Evolutionary conservation across 2,888 invertebrate genomes (phyloP), one percentile per base, ranked within the genome.

Genomic region (Gibbula magus): DNA sequence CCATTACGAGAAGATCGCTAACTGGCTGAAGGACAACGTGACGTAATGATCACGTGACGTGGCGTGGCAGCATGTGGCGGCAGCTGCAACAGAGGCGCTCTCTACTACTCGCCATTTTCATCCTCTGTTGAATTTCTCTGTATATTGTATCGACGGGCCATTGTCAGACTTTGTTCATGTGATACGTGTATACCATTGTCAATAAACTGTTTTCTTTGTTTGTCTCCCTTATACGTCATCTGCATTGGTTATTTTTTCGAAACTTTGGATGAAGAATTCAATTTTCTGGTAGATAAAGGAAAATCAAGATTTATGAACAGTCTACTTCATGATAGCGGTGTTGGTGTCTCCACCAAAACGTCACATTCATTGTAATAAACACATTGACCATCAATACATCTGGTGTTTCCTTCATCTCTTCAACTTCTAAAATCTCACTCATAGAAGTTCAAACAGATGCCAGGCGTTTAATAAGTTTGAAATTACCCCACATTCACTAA

Each of bases 1-100:
- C 35, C 89, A 91, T 79, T 89, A 91, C 76, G 83, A 87, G 2
- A 85, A 88, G 10, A 92, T 92, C n/a, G 77, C 85, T n/a, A 74
- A 82, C 20, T 92, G 91, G 92, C 81, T 91, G 70, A 81, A 87
- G n/a, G 67, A 84, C 25, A 78, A 81, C 39, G 66, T 66, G 39
- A 78, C 81, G 35, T 81, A 75, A 75, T 32, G 22, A 51, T 35
- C 70, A 29, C 66, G 78, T 66, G 45, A 66, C 67, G 39, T 20
- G 29, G 51, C 70, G n/a, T 4, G 8, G 66, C 35, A 29, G 51
- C n/a, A 20, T 52, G n/a, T 18, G 20, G 35, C 29, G 52, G 32
- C 25, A n/a, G 8, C 20, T 67, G 75, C 79, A 51, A 39, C 66
- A 67, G 54, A 25, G 52, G 18, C 22, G 20, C 20, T 52, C 52